phyloP scores from a whole-genome alignment of 2,113 vertebrate species.

The Varanus salvator region DNA sequence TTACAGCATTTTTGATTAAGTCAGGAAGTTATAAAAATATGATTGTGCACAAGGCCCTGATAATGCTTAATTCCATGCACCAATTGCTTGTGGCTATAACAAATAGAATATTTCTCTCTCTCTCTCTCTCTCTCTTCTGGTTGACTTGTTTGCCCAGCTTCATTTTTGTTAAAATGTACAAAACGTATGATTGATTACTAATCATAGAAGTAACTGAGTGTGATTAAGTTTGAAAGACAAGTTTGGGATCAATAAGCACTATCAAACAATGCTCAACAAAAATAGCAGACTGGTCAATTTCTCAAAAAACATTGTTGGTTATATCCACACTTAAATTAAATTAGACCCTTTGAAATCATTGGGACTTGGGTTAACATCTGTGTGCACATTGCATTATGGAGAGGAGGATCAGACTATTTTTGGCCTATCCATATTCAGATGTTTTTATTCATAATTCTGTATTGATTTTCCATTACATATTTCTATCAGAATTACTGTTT shows the following conservation, averaged over 20 bases:
- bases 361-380: neutral
- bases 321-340: too few relatives aligned
- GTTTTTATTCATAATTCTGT: neutral
- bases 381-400: neutral
- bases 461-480: neutral
- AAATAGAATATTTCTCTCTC: neutral
- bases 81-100: neutral
- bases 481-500: too few relatives aligned
- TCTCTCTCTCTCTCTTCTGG: neutral
- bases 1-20: neutral
- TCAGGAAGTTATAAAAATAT: neutral
- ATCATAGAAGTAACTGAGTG: neutral
- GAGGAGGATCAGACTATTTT: neutral
- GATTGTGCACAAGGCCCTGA: neutral
- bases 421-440: neutral
- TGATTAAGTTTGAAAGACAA: neutral
- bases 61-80: neutral
- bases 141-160: neutral
- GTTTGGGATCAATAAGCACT: neutral
- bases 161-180: neutral
- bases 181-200: constrained; percentile 6
- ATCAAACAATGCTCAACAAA: too few relatives aligned
- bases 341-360: too few relatives aligned
- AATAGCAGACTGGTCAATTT: too few relatives aligned
- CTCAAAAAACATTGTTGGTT: too few relatives aligned